Evolutionary conservation across 2,797 vertebrate genomes (phyloP).

Genomic region (Typhlichthys eigenmanni): DNA sequence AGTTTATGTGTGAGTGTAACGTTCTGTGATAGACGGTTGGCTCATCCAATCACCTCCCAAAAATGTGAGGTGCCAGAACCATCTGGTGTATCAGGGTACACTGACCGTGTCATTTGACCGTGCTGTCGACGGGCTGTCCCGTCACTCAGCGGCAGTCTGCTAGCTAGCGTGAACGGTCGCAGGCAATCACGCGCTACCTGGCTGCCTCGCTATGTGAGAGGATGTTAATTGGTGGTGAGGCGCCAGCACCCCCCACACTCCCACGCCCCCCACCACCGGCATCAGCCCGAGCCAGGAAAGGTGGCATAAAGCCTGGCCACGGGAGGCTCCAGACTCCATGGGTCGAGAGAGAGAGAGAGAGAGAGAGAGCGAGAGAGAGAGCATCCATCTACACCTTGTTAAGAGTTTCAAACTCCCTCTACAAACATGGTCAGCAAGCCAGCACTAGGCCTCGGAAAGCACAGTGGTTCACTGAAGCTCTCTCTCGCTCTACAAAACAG

Average conservation of each 20-base stretch:
- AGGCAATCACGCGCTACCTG: conserved; percentile 68
- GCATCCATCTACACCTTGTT: conserved; percentile 51
- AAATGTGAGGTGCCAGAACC: too few species aligned
- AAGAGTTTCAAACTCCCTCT: conserved; percentile 39
- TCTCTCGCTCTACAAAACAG: conserved; percentile 25
- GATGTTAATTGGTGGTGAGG: conserved; percentile 66
- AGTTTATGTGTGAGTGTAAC: too few species aligned
- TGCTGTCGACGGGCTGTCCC: conserved; percentile 3
- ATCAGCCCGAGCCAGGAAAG: conserved; percentile 60
- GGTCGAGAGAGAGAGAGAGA: conserved; percentile 25
- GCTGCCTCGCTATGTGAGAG: conserved; percentile 53
- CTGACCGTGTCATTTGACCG: conserved; percentile 41
- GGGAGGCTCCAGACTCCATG: conserved; percentile 52
- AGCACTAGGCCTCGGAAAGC: conserved; percentile 14
- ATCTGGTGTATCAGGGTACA: not conserved
- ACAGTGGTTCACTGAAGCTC: conserved; percentile 26
- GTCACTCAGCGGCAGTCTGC: conserved; percentile 27
- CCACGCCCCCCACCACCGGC: conserved; percentile 22
- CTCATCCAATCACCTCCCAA: too few species aligned
- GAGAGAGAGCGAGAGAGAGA: conserved; percentile 39
- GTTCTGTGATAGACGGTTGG: too few species aligned
- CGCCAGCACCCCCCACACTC: conserved; percentile 56
- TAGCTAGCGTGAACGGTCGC: conserved; percentile 23
- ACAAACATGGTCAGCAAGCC: conserved; percentile 44
- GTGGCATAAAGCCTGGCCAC: conserved; percentile 66